Conservation (phyloP, 1,140 invertebrate genomes). For the Apis mellifera region Amel_HAv3.1 CM009931.2:22019001-22019500, state of each 20-base stretch:
- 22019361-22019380: conserved; percentile 38
- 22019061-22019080: conserved; percentile 14
- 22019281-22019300: conserved; percentile 36
- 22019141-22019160: background rate
- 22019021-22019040: conserved; percentile 4
- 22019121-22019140: conserved; percentile 27
- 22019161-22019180: conserved; percentile 21
- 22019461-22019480: conserved; percentile 42
- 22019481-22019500: conserved; percentile 19
- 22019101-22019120: conserved; percentile 1
- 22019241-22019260: conserved; percentile 45
- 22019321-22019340: conserved; percentile 57
- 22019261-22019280: conserved; percentile 28
- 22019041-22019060: conserved; percentile 16
- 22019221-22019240: conserved; percentile 4
- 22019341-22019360: conserved; percentile 45
- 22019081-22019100: conserved; percentile 53
- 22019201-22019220: too few species aligned
- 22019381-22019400: conserved; percentile 57
- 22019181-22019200: too few species aligned
- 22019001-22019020: background rate
- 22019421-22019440: conserved; percentile 13
- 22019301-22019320: conserved; percentile 53
- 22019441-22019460: conserved; percentile 9
- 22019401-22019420: conserved; percentile 16